These are phyloP conservation scores for Todiramphus chloris DNA, from an alignment of 2,113 vertebrate genomes.

Conservation along the genomic window DNA sequence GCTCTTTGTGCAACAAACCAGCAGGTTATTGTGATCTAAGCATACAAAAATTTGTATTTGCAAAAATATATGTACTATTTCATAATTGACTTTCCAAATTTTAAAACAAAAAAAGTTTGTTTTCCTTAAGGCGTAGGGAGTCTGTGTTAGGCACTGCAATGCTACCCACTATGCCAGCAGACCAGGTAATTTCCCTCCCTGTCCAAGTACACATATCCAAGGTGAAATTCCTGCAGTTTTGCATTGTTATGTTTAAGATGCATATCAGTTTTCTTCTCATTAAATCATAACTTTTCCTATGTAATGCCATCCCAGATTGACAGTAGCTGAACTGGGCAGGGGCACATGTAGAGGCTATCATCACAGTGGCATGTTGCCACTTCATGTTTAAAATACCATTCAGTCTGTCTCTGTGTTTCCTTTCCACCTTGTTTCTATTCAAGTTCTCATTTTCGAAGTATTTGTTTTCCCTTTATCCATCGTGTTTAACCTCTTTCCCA, in stretches of 20 bases:
- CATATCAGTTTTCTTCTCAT: background rate
- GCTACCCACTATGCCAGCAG: background rate
- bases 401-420: background rate
- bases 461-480: background rate
- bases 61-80: too few relatives aligned
- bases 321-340: background rate
- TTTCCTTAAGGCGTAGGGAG: background rate
- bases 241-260: background rate
- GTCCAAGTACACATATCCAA: background rate
- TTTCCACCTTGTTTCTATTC: background rate
- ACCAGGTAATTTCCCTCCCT: background rate
- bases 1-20: background rate
- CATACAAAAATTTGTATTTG: too few relatives aligned
- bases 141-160: background rate
- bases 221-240: background rate
- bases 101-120: background rate
- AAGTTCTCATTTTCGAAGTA: background rate
- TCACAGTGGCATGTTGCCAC: background rate
- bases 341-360: background rate
- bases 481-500: fast-evolving
- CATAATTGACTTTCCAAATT: background rate
- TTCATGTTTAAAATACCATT: background rate
- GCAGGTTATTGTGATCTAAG: background rate
- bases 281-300: background rate
- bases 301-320: background rate